phyloP scores from a whole-genome alignment of 2,113 vertebrate genomes.

The Prochilodus magdalenae region DNA sequence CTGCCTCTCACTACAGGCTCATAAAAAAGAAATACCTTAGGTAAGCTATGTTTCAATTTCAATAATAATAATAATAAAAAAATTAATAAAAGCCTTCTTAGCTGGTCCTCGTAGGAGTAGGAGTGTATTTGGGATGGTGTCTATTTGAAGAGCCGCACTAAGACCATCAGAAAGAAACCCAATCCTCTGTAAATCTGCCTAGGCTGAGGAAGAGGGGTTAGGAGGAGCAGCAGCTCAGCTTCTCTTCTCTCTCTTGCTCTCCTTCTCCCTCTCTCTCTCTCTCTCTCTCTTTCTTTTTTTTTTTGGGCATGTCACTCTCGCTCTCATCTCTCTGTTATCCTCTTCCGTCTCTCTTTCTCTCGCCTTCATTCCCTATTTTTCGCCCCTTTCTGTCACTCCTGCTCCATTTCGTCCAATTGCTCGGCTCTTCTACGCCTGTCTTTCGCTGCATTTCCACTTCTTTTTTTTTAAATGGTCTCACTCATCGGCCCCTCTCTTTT shows the following conservation, averaged over 20 bases:
- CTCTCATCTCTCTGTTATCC: constrained; percentile 13
- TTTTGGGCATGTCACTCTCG: background rate
- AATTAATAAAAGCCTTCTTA: constrained; percentile 34
- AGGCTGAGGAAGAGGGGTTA: constrained; percentile 39
- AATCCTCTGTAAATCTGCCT: constrained; percentile 51
- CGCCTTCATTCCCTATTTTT: constrained; percentile 5
- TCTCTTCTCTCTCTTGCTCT: background rate
- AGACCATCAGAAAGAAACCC: constrained; percentile 43
- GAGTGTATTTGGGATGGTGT: constrained; percentile 47
- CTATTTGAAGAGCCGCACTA: constrained; percentile 49
- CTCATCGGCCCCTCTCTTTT: background rate
- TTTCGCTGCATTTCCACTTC: background rate
- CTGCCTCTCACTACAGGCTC: constrained; percentile 6
- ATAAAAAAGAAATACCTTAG: constrained; percentile 31
- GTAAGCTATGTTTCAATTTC: constrained; percentile 41
- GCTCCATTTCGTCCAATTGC: constrained; percentile 8
- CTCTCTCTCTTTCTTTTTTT: constrained; percentile 19
- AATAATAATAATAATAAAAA: constrained; percentile 35
- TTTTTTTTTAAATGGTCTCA: background rate
- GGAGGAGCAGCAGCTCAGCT: constrained; percentile 12
- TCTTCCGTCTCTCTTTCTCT: background rate
- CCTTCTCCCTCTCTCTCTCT: background rate
- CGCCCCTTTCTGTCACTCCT: constrained; percentile 1
- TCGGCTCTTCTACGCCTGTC: constrained; percentile 4
- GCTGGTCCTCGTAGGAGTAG: constrained; percentile 5